Base-by-base conservation (phyloP, 2,888 invertebrate genomes). In the Ophion costatus region DNA sequence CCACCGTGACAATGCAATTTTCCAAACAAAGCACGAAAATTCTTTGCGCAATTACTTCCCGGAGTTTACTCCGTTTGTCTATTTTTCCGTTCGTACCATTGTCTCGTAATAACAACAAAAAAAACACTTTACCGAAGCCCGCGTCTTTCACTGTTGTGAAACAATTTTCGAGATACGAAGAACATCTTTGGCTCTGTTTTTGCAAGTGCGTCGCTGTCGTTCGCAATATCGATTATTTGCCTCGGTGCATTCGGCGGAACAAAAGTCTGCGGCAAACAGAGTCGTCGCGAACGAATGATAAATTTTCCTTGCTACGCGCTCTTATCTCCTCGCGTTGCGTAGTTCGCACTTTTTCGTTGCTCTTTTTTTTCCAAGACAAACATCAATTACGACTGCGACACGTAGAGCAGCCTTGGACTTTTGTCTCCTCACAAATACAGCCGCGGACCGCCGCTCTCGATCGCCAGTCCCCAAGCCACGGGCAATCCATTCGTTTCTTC, bases 351-450 rank as follows among this genome's bases (percentile, higher is more conserved):
- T 67, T 29, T 42, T 10, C 57, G 14, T 38, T 42, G 42, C 1
- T 59, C 24, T 67, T 59, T 67, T 77, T 67, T 77, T 2, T 11
- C 38, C 38, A 38, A 38, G 38, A n/a, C 14, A 11, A 56, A 59
- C 10, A 59, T 42, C 24, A 51, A 59, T 17, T 9, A 51, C 33
- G 22, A 20, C 20, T 17, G 63, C 17, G 29, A 51, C 63, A 38
- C 7, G 38, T 6, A 6, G 38, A 51, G 51, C 17, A 4, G 14
- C 51, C 14, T 51, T 51, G 17, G 14, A 51, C 14, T 42, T 42
- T 45, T 42, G 14, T 11, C 10, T 59, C 14, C 17, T 5, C 51
- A 17, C 17, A 51, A 51, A 51, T 51, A 2, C 1, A 51, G 17
- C 51, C 2, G 17, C 17, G 5, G 11, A 14, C 51, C 17, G 2